Evolutionary conservation across 2,888 invertebrate genomes (phyloP).

Genomic region (Drosophila paranaensis): DNA sequence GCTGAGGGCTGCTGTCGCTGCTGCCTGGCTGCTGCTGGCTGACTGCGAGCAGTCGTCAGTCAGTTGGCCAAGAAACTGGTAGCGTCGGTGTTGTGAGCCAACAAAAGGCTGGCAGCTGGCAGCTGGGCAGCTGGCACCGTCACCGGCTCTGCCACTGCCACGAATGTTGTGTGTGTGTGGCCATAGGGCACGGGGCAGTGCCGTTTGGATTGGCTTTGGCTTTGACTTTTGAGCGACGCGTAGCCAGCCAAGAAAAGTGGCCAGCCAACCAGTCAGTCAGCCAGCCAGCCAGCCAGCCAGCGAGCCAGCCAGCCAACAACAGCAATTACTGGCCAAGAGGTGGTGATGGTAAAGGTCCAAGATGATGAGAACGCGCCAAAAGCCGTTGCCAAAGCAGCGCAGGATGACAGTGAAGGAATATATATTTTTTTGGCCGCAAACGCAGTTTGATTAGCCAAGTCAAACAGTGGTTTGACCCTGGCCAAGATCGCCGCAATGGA

Average conservation of each 20-base stretch:
- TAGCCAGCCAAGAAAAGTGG: conserved; percentile 80
- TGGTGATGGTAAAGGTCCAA: conserved; percentile 73
- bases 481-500: conserved; percentile 70
- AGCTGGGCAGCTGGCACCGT: conserved; percentile 63
- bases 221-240: conserved; percentile 72
- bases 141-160: conserved; percentile 53
- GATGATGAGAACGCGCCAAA: conserved; percentile 45
- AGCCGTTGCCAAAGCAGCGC: conserved; percentile 48
- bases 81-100: conserved; percentile 80
- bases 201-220: conserved; percentile 57
- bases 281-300: conserved; percentile 51
- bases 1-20: conserved; percentile 75
- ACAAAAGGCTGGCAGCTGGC: conserved; percentile 77
- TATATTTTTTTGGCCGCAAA: conserved; percentile 55
- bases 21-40: conserved; percentile 65
- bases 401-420: conserved; percentile 55
- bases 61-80: conserved; percentile 84
- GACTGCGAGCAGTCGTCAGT: conserved; percentile 83
- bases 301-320: conserved; percentile 72
- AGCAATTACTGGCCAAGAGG: conserved; percentile 67
- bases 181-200: conserved; percentile 57
- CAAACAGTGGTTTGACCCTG: conserved; percentile 75
- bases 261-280: conserved; percentile 71
- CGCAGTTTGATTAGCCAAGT: conserved; percentile 83
- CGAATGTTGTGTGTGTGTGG: conserved; percentile 30